Conservation (phyloP, 2,113 vertebrate species). For the Oceanites oceanicus region DNA sequence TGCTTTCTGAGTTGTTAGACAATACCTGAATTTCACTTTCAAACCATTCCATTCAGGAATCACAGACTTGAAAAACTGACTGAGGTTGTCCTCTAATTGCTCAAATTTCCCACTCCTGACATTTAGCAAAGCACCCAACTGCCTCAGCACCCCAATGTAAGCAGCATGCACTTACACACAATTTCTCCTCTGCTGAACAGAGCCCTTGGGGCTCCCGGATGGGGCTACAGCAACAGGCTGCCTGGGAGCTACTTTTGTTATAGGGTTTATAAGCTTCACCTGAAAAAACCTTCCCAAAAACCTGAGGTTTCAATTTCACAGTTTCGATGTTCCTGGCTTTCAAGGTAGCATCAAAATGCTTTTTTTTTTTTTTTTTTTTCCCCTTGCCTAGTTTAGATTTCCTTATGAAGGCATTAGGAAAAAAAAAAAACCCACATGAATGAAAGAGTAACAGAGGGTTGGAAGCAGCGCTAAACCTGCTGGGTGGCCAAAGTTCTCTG, state of each 20-base stretch:
- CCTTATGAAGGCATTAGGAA: not conserved
- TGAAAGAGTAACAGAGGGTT: not conserved
- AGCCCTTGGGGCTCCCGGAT: not conserved
- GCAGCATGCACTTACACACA: not conserved
- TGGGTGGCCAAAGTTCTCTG: not conserved
- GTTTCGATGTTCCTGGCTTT: not conserved
- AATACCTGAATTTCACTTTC: not conserved
- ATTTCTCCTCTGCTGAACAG: not conserved
- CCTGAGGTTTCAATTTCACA: not conserved
- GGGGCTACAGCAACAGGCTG: not conserved
- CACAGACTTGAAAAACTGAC: not conserved
- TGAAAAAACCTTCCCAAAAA: not conserved
- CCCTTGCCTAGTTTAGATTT: not conserved
- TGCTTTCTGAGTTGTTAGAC: not conserved
- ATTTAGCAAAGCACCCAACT: not conserved
- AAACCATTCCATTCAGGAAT: not conserved
- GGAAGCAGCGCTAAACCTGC: not conserved
- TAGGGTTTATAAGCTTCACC: not conserved
- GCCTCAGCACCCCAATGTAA: rapidly evolving
- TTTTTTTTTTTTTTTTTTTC: not conserved
- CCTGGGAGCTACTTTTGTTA: not conserved
- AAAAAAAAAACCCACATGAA: rapidly evolving
- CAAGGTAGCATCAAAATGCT: not conserved
- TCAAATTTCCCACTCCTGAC: not conserved
- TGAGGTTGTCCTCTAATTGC: not conserved